A percentile compares a stretch with the other conserved stretches of the same genome.
Conservation (phyloP, 2,113 vertebrate species). For the Ptychochromis oligacanthus region DNA sequence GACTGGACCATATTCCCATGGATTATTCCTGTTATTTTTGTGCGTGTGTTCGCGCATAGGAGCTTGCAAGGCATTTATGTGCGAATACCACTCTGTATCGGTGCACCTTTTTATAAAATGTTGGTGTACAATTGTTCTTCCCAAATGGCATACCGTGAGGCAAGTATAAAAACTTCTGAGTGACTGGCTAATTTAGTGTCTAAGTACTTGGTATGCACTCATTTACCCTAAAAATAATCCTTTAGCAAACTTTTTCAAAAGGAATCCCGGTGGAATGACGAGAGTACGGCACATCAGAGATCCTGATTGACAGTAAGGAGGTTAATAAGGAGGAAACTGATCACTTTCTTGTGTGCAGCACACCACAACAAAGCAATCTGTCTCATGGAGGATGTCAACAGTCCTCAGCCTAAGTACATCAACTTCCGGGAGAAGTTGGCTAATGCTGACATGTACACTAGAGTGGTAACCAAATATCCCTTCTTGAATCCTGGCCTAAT, state of each 20-base stretch:
- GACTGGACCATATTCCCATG: not conserved
- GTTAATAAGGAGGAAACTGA: not conserved
- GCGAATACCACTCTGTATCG: not conserved
- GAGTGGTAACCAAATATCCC: too few relatives aligned
- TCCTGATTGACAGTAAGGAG: not conserved
- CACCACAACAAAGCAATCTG: too few relatives aligned
- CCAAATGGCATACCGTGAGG: not conserved
- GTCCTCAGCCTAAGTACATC: too few relatives aligned
- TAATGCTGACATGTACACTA: too few relatives aligned
- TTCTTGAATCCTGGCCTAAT: too few relatives aligned
- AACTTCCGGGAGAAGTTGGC: too few relatives aligned
- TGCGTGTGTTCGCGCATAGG: not conserved
- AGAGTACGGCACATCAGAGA: not conserved
- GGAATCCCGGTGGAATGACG: not conserved
- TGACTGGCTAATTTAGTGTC: not conserved
- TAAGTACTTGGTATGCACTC: not conserved
- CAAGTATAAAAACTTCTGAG: not conserved
- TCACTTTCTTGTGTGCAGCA: not conserved
- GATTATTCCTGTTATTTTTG: not conserved
- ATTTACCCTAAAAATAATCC: not conserved
- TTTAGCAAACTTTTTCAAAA: not conserved
- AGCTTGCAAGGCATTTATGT: not conserved
- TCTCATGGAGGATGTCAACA: too few relatives aligned
- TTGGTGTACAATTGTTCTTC: not conserved
- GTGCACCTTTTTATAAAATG: not conserved